Base-by-base conservation (phyloP, 2,888 invertebrate species). In the Frankliniella intonsa region DNA sequence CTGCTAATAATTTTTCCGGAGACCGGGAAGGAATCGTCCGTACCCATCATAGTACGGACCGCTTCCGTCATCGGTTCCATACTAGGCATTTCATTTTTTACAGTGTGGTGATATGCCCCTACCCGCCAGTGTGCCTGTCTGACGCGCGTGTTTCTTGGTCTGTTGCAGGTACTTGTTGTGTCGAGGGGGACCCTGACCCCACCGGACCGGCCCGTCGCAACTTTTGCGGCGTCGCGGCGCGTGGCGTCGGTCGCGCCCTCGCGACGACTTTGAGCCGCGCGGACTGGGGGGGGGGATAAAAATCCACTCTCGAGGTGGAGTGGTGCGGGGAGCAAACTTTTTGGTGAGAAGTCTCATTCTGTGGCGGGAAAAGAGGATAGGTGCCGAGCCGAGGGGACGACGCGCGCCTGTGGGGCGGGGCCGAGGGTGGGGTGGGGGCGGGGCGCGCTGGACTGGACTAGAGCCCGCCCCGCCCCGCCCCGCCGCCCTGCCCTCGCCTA, bases 151-250 rank as follows among this genome's bases (percentile, higher is more conserved):
- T 22, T 65, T 65, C 11, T 69, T 14, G 7, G 62, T 69, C 9
- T 69, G 69, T 69, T 69, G 22, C 69, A 69, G 69, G 69, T 69
- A 69, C n/a, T 69, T 22, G 69, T 22, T 22, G 69, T 22, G 69
- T 0, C 2, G 14, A 2, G 55, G 11, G 8, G 69, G 11, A 7
- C 69, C 9, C 69, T 7, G 69, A 22, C 22, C 38, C 62, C 62
- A 17, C 62, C n/a, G 55, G 17, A 1, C 2, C 55, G 17, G 55
- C 12, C 14, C 55, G 55, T 17, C 55, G 17, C 55, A 55, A 55
- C 5, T 2, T 8, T 17, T 55, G 14, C 7, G 17, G 14, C 55
- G 14, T 12, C 12, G 51, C 9, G 51, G 51, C 51, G 51, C 12
- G 10, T 51, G 51, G 51, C 51, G 51, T 51, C 12, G 51, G 10